Evolutionary conservation across 1,140 invertebrate genomes (phyloP).

Genomic region (Berghia stephanieae): DNA sequence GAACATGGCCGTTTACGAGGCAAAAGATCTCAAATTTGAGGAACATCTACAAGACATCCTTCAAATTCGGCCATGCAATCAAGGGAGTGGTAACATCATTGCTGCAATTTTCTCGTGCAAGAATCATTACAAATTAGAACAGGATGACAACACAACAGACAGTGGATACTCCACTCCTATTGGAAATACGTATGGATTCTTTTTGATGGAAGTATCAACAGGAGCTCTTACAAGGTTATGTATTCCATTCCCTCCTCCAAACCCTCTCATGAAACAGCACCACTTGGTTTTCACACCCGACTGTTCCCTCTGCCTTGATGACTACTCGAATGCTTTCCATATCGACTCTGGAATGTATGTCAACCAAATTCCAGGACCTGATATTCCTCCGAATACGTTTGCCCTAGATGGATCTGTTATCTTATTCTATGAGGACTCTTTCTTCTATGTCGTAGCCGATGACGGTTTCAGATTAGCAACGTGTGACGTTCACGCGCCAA

Average conservation of each 20-base stretch:
- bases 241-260: constrained; percentile 51
- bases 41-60: constrained; percentile 51
- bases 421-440: constrained; percentile 45
- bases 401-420: constrained; percentile 49
- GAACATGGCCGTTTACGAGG: constrained; percentile 49
- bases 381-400: constrained; percentile 38
- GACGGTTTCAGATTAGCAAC: constrained; percentile 50
- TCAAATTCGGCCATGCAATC: constrained; percentile 46
- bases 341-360: constrained; percentile 42
- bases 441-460: constrained; percentile 46
- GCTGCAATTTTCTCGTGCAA: constrained; percentile 49
- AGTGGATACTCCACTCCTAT: background rate
- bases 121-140: constrained; percentile 26
- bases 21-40: constrained; percentile 48
- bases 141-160: constrained; percentile 25
- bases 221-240: constrained; percentile 50
- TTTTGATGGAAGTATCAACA: constrained; percentile 53
- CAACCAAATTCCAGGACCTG: constrained; percentile 37
- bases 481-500: constrained; percentile 57
- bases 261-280: constrained; percentile 22
- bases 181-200: constrained; percentile 38
- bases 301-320: constrained; percentile 54
- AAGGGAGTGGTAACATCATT: constrained; percentile 42
- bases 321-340: constrained; percentile 54
- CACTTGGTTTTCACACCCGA: constrained; percentile 51